Base-by-base conservation (phyloP, 2,888 invertebrate genomes). In the Prenolepis imparis region DNA sequence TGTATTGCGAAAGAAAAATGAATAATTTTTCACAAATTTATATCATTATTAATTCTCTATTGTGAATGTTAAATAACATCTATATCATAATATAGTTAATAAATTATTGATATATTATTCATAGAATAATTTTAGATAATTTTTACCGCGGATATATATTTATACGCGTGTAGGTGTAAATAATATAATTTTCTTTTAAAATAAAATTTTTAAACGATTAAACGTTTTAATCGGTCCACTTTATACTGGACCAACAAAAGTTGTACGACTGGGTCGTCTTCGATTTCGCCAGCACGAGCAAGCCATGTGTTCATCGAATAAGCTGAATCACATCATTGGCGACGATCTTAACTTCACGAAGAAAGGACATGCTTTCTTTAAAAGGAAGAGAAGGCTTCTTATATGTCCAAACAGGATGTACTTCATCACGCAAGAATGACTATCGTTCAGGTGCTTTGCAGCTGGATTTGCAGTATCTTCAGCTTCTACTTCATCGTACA, bases 321-420 rank as follows among this genome's bases (percentile, higher is more conserved):
- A 77, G 55, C 68, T 28, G 77, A 77, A 55, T 67, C 55, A n/a
- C 28, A 77, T 55, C 28, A 77, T 55, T 55, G 70, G 39, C 39
- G 55, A 68, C 28, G 70, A 68, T 77, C 70, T 77, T 77, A 55
- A 77, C 70, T 77, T 77, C 70, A 15, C 70, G 70, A 77, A 77
- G 55, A 77, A 55, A 55, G 28, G 70, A 52, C 48, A 67, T 63
- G 36, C 55, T 77, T 77, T 68, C 52, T n/a, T 55, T 52, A 77
- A 77, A 68, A 55, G n/a, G 68, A 52, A 52, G 48, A 68, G 77
- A 68, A 77, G 39, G 28, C 55, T 39, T 77, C 70, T 77, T 39
- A 67, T 39, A 24, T 39, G n/a, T 55, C 39, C 55, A 68, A 68
- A 55, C 77, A 77, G 70, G 70, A 77, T 77, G 77, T 77, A 77